Evolutionary conservation across 1,140 invertebrate species (phyloP), one percentile per base, ranked within the genome.

Genomic region (Helicoverpa zea): DNA sequence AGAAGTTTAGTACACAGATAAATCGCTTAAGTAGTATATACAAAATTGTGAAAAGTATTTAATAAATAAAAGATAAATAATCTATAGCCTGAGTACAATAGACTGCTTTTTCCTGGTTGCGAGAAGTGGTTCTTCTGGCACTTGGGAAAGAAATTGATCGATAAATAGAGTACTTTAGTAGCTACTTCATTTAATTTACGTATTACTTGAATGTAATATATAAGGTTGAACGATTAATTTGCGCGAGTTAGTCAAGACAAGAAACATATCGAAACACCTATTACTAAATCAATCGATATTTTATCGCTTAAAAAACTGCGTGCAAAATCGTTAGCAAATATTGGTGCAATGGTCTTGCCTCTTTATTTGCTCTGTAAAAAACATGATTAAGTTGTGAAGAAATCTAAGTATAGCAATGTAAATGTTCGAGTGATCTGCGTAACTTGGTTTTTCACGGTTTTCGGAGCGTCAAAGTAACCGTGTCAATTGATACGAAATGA

Each of bases 371-470:
- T 59, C 11, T 59, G 58, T 59, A 13, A 59, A 43, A 59, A 59
- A 29, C 2, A 23, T 58, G 5, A 58, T 9, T 18, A 23, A 58
- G 16, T 59, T 13, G 2, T 63, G 43, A 66, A 75, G 49, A 47
- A 81, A 51, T 74, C 2, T 49, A 11, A 12, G 10, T 18, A 18
- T 49, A 63, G 59, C 35, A 30, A 77, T 64, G 49, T 77, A n/a
- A 51, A 77, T 61, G 18, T 49, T 18, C 56, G 43, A 61, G 43
- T 74, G 30, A 74, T 59, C 66, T 52, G 49, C 29, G 49, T 52
- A 70, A 70, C 49, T 14, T 30, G 2, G 29, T 54, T 13, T 14
- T 70, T 30, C 51, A 70, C 23, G 49, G 66, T 51, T 14, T 29
- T n/a, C 35, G 13, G 3, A 30, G 5, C 49, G 68, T 11, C 30